These are phyloP conservation scores for Pyralis farinalis DNA, from an alignment of 2,888 invertebrate species.

Conservation along the genomic window DNA sequence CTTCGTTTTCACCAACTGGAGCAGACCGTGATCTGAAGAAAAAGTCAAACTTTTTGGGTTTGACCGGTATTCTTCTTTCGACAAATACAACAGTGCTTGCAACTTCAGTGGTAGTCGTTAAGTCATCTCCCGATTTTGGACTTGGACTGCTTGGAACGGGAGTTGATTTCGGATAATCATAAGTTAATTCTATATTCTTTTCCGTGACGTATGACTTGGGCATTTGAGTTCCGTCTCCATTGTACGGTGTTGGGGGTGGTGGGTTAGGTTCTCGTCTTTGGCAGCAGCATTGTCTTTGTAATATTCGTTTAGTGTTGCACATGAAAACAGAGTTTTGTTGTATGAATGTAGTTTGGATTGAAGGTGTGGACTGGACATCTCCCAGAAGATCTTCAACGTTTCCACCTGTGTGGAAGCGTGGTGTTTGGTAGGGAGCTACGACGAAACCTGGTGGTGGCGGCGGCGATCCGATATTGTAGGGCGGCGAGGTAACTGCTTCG, in stretches of 20 bases:
- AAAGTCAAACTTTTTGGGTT: constrained; percentile 71
- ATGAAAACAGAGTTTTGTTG: constrained; percentile 75
- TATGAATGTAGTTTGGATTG: constrained; percentile 67
- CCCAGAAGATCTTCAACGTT: constrained; percentile 85
- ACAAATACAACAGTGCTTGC: constrained; percentile 77
- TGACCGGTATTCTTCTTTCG: constrained; percentile 68
- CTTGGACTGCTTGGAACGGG: constrained; percentile 53
- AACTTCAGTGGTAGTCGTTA: constrained; percentile 74
- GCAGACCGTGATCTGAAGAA: constrained; percentile 76
- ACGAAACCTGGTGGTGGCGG: constrained; percentile 71
- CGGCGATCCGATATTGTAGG: constrained; percentile 52
- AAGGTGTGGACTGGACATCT: constrained; percentile 81
- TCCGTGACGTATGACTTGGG: constrained; percentile 71
- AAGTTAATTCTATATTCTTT: constrained; percentile 74
- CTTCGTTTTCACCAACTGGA: constrained; percentile 71
- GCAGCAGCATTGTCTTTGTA: constrained; percentile 66
- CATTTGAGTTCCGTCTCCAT: constrained; percentile 34
- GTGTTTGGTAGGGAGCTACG: constrained; percentile 58
- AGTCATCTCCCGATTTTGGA: constrained; percentile 54
- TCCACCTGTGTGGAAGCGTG: constrained; percentile 79
- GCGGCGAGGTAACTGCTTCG: constrained; percentile 63
- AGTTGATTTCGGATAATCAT: constrained; percentile 71
- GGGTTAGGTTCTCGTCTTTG: constrained; percentile 44
- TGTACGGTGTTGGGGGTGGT: constrained; percentile 19
- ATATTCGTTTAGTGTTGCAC: constrained; percentile 68